Percentiles rank a stretch among this genome's conserved stretches.
Evolutionary conservation across 2,797 vertebrate genomes (phyloP).

Genomic region (Anguilla pacifica): DNA sequence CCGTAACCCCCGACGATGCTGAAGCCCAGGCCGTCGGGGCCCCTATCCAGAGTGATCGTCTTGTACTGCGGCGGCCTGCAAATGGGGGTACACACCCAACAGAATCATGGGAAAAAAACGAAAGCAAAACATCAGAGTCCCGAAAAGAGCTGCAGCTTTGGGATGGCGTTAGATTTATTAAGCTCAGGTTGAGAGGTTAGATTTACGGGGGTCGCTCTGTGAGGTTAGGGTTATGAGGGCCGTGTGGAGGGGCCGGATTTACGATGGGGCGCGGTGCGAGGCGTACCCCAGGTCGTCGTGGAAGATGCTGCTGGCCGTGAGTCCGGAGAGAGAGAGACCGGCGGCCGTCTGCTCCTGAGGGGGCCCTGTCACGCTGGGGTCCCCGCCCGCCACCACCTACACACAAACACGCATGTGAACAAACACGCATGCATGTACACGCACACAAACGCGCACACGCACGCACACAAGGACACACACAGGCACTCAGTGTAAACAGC

Average conservation of each 20-base stretch:
- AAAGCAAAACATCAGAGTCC: not conserved
- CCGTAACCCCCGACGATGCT: conserved; percentile 96
- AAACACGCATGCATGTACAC: not conserved
- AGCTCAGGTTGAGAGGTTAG: not conserved
- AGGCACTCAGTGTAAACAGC: conserved; percentile 61
- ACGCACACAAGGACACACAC: conserved; percentile 47
- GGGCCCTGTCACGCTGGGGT: conserved; percentile 86
- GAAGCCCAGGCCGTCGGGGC: conserved; percentile 95
- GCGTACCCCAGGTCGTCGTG: conserved; percentile 92
- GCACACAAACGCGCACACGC: not conserved
- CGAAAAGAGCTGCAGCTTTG: not conserved
- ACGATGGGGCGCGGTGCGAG: not conserved
- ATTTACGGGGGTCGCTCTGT: not conserved
- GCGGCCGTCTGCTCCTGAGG: conserved; percentile 73
- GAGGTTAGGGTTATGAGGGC: no score
- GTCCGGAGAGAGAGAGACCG: conserved; percentile 64
- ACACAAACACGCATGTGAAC: not conserved
- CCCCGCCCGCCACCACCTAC: conserved; percentile 88
- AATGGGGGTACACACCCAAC: not conserved
- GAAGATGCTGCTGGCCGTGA: conserved; percentile 85
- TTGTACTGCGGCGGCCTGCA: conserved; percentile 93
- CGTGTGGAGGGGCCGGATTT: not conserved
- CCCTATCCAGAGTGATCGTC: conserved; percentile 87
- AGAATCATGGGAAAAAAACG: not conserved
- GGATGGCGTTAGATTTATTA: not conserved